Base-by-base conservation (phyloP, 2,113 vertebrate genomes). In the Cygnus buccinator region DNA sequence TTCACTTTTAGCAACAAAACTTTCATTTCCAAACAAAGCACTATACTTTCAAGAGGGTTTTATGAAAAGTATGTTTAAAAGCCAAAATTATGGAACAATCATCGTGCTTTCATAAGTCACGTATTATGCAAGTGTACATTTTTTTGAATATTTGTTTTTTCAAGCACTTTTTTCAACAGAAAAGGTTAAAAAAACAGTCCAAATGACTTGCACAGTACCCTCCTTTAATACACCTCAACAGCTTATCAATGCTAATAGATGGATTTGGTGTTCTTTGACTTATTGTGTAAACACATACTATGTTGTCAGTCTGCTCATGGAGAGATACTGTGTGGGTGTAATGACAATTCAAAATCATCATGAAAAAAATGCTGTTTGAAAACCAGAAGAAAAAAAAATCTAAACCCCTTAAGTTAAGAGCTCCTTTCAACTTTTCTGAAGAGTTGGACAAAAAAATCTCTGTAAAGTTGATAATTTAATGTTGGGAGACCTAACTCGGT, bases 391-490 rank as follows among this genome's bases (percentile, higher is more conserved):
- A 92, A 80, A 77, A 48, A 50, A 67, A 68, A 84, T 59, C 48
- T 59, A 65, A 95, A 92, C 68, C 37, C 67, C 29, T 41, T 41
- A 59, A 59, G 8, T 46, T 77, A 23, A 43, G 70, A 93, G 74
- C 77, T 29, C 37, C 18, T 66, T 59, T 88, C 85, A 71, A 83
- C 22, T 63, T 59, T 67, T 65, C 41, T 76, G 43, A 78, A 73
- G 73, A 73, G 44, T 1, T 82, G 48, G 29, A 72, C 52, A 86
- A 88, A 85, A 85, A 94, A 81, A 68, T 31, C 16, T n/a, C 93
- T 75, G 57, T 75, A 10, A 89, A 89, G 81, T 80, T 58, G 48
- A 70, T 68, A 73, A 87, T 82, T 95, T 87, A 92, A 94, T 12
- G 44, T 70, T 75, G 75, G 87, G 70, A 89, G 70, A 87, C 33